Conservation (phyloP, 2,888 invertebrate species). For the Ctena decussata region DNA sequence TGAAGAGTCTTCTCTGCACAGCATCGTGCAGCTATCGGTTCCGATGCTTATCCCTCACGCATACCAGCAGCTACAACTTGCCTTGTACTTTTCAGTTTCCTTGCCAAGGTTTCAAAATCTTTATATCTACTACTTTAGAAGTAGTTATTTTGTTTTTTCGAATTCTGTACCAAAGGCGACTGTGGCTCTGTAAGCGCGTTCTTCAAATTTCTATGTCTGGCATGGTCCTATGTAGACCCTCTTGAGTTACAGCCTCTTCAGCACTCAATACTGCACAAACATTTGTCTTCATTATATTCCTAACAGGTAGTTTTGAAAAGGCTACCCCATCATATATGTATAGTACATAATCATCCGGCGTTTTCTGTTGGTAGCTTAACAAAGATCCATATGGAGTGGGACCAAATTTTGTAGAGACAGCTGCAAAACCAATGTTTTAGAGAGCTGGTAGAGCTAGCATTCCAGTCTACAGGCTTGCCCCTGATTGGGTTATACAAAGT, state of each 20-base stretch:
- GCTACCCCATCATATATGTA: background rate
- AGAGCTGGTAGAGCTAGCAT: background rate
- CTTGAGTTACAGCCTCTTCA: background rate
- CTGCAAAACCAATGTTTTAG: background rate
- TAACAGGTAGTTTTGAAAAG: background rate
- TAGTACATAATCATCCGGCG: background rate
- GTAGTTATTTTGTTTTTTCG: background rate
- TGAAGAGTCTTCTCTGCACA: constrained; percentile 8
- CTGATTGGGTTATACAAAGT: background rate
- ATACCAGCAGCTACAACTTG: background rate
- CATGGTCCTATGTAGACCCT: background rate
- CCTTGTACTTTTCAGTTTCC: background rate
- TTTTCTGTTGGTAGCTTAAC: background rate
- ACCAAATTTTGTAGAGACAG: background rate
- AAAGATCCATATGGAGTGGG: background rate
- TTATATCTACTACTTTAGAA: background rate
- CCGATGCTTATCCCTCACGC: background rate
- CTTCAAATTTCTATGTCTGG: background rate
- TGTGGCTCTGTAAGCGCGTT: background rate
- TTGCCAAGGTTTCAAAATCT: background rate
- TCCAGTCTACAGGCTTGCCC: background rate
- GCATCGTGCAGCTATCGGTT: constrained; percentile 14
- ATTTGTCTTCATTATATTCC: background rate
- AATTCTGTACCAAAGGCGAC: background rate
- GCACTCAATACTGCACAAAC: background rate